Percentiles rank a stretch among this genome's conserved stretches.
Conservation (phyloP, 1,140 invertebrate genomes). For the Calosoma granatense region DNA sequence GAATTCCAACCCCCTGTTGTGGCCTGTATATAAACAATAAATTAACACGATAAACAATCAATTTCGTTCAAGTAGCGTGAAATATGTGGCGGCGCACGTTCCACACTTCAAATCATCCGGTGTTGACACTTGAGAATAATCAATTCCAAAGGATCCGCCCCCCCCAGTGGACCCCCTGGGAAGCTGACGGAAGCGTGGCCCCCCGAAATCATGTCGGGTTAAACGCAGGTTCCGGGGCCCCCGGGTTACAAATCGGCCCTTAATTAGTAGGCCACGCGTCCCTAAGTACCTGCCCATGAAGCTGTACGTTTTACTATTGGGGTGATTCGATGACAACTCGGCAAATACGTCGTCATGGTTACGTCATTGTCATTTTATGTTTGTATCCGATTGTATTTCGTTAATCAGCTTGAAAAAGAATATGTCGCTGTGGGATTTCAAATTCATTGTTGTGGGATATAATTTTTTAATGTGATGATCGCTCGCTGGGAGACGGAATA, state of each 20-base stretch:
- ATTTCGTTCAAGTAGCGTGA: neutral
- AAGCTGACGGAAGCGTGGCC: neutral
- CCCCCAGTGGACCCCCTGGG: neutral
- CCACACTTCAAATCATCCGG: neutral
- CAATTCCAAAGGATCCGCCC: neutral
- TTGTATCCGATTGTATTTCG: neutral
- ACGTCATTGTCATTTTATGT: neutral
- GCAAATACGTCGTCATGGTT: neutral
- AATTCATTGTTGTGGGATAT: neutral
- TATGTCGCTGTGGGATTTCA: neutral
- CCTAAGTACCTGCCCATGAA: neutral
- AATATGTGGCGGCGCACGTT: neutral
- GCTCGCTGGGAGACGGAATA: no score
- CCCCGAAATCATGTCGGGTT: neutral
- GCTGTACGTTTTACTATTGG: neutral
- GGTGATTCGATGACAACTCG: neutral
- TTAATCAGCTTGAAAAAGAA: neutral
- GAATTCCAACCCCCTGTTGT: no score
- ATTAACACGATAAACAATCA: neutral
- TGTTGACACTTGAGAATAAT: neutral
- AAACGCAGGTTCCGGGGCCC: neutral
- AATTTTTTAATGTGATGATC: neutral
- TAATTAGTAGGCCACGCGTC: conserved; percentile 8
- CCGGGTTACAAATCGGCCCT: neutral
- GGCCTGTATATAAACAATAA: neutral